These are phyloP conservation scores for Chionodraco myersi DNA, from an alignment of 2,113 vertebrate species.

Conservation along the genomic window DNA sequence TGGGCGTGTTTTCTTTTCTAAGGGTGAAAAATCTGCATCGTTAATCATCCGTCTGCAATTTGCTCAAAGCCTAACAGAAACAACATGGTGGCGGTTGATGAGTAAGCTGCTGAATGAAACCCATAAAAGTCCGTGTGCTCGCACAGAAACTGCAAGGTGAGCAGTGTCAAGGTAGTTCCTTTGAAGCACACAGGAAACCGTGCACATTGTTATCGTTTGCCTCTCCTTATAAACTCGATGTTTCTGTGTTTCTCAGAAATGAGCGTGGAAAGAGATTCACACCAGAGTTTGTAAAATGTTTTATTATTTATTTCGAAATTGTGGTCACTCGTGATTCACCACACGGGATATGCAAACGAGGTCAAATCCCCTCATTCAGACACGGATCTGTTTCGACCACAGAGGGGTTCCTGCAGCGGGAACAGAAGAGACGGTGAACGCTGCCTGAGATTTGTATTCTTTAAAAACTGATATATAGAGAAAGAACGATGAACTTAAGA, in stretches of 20 bases:
- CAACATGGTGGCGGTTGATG: conserved; percentile 1
- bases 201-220: conserved; percentile 50
- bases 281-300: too few relatives aligned
- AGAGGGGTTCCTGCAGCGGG: conserved; percentile 23
- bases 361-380: conserved; percentile 52
- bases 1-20: too few relatives aligned
- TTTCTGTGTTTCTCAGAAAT: conserved; percentile 21
- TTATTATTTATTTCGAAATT: not conserved
- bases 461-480: too few relatives aligned
- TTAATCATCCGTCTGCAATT: conserved; percentile 7
- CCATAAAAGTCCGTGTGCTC: conserved; percentile 15
- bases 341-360: conserved; percentile 31
- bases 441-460: too few relatives aligned
- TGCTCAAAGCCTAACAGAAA: conserved; percentile 8
- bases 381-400: conserved; percentile 53
- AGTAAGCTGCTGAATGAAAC: conserved; percentile 47
- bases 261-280: not conserved
- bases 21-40: not conserved
- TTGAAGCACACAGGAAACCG: conserved; percentile 68
- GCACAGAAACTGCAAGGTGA: conserved; percentile 65
- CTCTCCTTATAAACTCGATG: not conserved
- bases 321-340: not conserved
- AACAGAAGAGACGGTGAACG: not conserved
- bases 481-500: not conserved
- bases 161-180: conserved; percentile 49